phyloP scores from a whole-genome alignment of 2,797 vertebrate genomes.

The Steatocranus sp. region DNA sequence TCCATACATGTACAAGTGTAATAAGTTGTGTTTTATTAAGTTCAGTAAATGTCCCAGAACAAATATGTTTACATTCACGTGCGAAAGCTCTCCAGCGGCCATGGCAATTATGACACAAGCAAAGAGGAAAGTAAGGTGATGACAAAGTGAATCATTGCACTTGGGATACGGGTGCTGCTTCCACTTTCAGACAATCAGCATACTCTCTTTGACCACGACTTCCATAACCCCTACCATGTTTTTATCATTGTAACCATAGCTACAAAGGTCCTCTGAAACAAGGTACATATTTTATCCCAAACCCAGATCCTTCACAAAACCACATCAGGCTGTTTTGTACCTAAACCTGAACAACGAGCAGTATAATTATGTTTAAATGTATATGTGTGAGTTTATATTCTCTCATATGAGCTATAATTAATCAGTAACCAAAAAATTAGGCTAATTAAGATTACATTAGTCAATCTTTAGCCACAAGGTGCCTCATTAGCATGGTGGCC shows the following conservation, averaged over 20 bases:
- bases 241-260: background rate
- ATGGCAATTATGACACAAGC: background rate
- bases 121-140: background rate
- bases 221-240: background rate
- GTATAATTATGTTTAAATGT: background rate
- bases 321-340: background rate
- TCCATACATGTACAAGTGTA: background rate
- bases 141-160: background rate
- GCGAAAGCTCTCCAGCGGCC: background rate
- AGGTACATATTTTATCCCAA: background rate
- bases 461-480: conserved; percentile 7
- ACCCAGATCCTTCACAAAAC: background rate
- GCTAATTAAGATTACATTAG: background rate
- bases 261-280: background rate
- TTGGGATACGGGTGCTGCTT: background rate
- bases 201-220: background rate
- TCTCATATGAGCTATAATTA: background rate
- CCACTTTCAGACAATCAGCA: background rate
- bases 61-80: background rate
- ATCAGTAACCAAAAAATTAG: background rate
- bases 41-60: background rate
- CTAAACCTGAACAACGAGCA: background rate
- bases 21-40: background rate
- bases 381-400: background rate
- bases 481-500: conserved; percentile 12